Percentiles rank a stretch among this genome's conserved stretches.
phyloP scores from a whole-genome alignment of 2,797 vertebrate species.

The Synanceia verrucosa region DNA sequence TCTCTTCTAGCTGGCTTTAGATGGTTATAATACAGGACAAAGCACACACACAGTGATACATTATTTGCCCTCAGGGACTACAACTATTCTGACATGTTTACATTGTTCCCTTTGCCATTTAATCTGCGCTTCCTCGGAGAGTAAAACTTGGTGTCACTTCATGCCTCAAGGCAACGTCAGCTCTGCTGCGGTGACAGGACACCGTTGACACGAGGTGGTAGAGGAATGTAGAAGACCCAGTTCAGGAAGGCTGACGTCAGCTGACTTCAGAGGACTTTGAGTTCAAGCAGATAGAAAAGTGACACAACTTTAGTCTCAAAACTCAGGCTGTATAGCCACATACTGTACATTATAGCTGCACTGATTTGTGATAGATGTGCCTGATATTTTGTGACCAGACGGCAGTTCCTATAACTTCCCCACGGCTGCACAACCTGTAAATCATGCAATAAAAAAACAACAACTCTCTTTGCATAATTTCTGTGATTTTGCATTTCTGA shows the following conservation, averaged over 20 bases:
- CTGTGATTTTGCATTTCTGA: not conserved
- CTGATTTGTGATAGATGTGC: not conserved
- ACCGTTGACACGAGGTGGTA: no score
- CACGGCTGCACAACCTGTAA: not conserved
- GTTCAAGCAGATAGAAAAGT: not conserved
- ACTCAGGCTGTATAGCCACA: no score
- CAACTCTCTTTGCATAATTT: not conserved
- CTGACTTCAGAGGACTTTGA: not conserved
- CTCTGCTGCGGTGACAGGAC: not conserved
- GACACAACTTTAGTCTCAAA: not conserved
- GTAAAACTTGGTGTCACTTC: not conserved
- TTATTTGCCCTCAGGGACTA: no score
- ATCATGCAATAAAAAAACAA: not conserved
- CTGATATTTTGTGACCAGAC: no score
- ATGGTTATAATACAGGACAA: no score
- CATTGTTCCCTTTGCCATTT: not conserved
- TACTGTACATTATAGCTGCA: no score
- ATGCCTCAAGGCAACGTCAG: not conserved
- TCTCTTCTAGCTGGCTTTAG: no score
- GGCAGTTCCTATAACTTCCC: not conserved
- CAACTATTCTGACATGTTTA: not conserved
- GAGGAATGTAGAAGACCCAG: slow-evolving; percentile 9
- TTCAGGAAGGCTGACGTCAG: not conserved
- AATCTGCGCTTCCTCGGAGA: not conserved
- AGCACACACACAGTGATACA: not conserved